phyloP scores from a whole-genome alignment of 1,140 invertebrate genomes.

The Drosophila ambigua region DNA sequence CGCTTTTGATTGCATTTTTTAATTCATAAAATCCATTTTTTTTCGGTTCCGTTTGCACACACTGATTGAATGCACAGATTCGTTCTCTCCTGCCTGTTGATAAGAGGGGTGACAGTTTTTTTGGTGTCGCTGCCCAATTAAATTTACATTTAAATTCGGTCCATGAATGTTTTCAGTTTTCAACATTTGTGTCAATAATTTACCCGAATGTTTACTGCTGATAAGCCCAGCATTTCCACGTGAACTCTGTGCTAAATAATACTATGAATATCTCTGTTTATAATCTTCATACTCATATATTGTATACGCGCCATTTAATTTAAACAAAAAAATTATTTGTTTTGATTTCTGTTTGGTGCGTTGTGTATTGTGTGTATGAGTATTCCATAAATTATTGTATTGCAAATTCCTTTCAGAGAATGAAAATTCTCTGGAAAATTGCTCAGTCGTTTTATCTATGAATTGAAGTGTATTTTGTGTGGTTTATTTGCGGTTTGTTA shows the following conservation, averaged over 20 bases:
- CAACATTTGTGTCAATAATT: too few species aligned
- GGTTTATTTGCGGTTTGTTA: conserved; percentile 11
- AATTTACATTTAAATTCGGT: too few species aligned
- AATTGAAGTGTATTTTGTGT: conserved; percentile 5
- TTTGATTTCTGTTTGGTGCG: conserved; percentile 11
- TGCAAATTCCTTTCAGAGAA: conserved; percentile 15
- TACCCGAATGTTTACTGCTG: not conserved
- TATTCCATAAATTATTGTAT: conserved; percentile 34
- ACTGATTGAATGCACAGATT: too few species aligned
- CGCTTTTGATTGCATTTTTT: conserved; percentile 17
- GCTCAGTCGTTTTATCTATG: conserved; percentile 2
- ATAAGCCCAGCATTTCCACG: conserved; percentile 12
- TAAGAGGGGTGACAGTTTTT: too few species aligned
- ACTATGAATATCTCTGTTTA: conserved; percentile 24
- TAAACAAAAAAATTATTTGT: conserved; percentile 29
- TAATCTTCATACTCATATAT: conserved; percentile 13
- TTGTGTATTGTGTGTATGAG: conserved; percentile 19
- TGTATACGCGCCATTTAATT: conserved; percentile 22
- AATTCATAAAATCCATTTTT: conserved; percentile 10
- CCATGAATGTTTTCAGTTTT: too few species aligned
- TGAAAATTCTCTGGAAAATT: conserved; percentile 31
- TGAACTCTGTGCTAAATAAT: not conserved
- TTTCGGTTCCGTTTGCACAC: too few species aligned
- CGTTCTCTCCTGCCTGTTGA: too few species aligned
- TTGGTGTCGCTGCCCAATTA: too few species aligned